A percentile compares a stretch with the other conserved stretches of the same genome.
Conservation (phyloP, 1,140 invertebrate genomes). For the Drosophila pandora region DNA sequence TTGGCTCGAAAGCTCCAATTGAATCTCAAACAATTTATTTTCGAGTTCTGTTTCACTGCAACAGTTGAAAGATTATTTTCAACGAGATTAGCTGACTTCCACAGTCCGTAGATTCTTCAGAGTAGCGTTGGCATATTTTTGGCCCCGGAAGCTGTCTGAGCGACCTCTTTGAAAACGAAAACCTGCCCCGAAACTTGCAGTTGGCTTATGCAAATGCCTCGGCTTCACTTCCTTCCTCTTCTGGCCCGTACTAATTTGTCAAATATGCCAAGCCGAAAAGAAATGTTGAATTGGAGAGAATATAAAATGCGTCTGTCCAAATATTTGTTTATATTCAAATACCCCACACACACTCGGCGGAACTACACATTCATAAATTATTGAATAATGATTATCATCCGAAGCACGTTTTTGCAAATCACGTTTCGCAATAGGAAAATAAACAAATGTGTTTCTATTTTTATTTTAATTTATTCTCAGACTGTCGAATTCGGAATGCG, state of each 20-base stretch:
- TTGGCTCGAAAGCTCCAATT: not conserved
- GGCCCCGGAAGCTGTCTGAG: not conserved
- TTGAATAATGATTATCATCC: constrained; percentile 42
- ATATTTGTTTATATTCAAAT: constrained; percentile 19
- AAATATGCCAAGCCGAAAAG: not conserved
- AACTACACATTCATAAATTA: constrained; percentile 37
- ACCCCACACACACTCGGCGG: constrained; percentile 1
- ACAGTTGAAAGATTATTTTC: not conserved
- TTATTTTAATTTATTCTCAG: constrained; percentile 15
- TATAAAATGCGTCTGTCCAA: not conserved
- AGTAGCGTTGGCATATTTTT: not conserved
- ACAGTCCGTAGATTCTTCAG: not conserved
- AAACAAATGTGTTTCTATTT: constrained; percentile 19
- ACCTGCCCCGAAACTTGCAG: not conserved
- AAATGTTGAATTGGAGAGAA: constrained; percentile 1
- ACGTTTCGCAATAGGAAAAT: constrained; percentile 51
- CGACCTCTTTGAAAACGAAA: not conserved
- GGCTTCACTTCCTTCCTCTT: constrained; percentile 9
- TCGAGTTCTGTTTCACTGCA: not conserved
- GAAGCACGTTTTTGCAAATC: constrained; percentile 64
- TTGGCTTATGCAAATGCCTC: constrained; percentile 7
- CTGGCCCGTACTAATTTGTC: not conserved
- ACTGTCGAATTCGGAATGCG: constrained; percentile 2
- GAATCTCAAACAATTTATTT: not conserved
- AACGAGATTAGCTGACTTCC: not conserved